Evolutionary conservation across 1,140 invertebrate species (phyloP).

Genomic region (Glomeris maerens): DNA sequence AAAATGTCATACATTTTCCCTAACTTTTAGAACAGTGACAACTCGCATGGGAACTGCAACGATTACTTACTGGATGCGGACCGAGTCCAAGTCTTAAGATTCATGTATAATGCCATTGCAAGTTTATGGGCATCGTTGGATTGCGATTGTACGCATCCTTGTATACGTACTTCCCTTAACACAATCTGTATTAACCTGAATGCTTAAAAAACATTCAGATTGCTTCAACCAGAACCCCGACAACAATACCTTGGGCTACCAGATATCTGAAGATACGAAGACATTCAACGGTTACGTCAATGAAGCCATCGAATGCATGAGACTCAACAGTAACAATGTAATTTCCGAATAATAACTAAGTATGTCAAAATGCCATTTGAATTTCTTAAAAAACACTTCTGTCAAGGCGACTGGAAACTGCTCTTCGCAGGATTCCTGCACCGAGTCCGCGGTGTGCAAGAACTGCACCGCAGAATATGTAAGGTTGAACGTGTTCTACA

Average conservation of each 20-base stretch:
- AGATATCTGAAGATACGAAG: too few species aligned
- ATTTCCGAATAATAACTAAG: constrained; percentile 9
- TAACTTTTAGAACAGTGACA: too few species aligned
- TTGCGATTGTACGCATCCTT: constrained; percentile 17
- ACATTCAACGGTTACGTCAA: background rate
- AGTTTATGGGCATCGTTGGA: constrained; percentile 17
- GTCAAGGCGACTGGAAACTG: constrained; percentile 9
- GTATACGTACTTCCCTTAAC: background rate
- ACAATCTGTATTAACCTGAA: background rate
- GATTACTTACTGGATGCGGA: constrained; percentile 18
- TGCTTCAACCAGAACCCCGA: background rate
- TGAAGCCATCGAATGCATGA: background rate
- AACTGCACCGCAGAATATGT: constrained; percentile 13
- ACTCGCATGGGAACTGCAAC: too few species aligned
- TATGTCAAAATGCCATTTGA: constrained; percentile 7
- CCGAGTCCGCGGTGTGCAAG: constrained; percentile 9
- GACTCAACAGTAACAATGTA: constrained; percentile 7
- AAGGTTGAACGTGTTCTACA: constrained; percentile 15
- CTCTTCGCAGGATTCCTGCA: constrained; percentile 8
- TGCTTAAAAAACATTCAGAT: background rate
- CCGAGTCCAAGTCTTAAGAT: constrained; percentile 15
- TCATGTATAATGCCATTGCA: constrained; percentile 15
- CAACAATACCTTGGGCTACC: too few species aligned
- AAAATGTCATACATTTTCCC: too few species aligned
- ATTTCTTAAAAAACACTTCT: constrained; percentile 10